Percentiles rank a stretch among this genome's conserved stretches.
Evolutionary conservation across 2,888 invertebrate species (phyloP).

Genomic region (Epirrhoe tristata): DNA sequence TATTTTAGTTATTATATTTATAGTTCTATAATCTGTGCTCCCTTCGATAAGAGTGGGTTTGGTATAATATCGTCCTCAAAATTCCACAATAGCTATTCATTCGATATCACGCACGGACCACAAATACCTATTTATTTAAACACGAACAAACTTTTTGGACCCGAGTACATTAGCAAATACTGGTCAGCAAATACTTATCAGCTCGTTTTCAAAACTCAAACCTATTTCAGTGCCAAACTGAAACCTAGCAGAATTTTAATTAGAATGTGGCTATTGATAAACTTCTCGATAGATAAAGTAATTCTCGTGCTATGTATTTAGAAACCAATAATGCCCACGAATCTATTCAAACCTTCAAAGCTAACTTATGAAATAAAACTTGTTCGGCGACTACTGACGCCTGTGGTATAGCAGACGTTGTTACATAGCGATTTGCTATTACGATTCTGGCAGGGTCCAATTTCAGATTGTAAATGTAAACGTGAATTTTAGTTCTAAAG

Average conservation of each 20-base stretch:
- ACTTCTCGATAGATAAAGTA: too few relatives aligned
- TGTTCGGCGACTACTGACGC: conserved; percentile 3
- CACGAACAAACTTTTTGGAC: neutral
- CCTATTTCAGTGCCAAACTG: neutral
- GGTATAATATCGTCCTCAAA: neutral
- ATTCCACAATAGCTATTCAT: conserved; percentile 1
- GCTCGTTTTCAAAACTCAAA: conserved; percentile 7
- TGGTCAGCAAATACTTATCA: conserved; percentile 13
- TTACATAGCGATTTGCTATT: conserved; percentile 4
- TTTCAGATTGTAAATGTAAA: conserved; percentile 10
- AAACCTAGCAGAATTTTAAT: neutral
- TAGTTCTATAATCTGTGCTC: neutral
- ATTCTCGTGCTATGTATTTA: neutral
- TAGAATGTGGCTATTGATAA: too few relatives aligned
- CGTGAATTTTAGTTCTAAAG: conserved; percentile 1
- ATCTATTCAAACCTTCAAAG: conserved; percentile 6
- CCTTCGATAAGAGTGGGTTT: neutral
- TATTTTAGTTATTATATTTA: too few relatives aligned
- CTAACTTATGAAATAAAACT: neutral
- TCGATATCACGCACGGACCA: conserved; percentile 1
- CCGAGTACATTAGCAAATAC: conserved; percentile 5
- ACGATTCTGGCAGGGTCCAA: conserved; percentile 7
- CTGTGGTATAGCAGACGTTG: conserved; percentile 5
- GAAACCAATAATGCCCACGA: neutral
- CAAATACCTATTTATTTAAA: neutral